Base-by-base conservation (phyloP, 1,140 invertebrate species). In the Pogonomyrmex californicus region DNA sequence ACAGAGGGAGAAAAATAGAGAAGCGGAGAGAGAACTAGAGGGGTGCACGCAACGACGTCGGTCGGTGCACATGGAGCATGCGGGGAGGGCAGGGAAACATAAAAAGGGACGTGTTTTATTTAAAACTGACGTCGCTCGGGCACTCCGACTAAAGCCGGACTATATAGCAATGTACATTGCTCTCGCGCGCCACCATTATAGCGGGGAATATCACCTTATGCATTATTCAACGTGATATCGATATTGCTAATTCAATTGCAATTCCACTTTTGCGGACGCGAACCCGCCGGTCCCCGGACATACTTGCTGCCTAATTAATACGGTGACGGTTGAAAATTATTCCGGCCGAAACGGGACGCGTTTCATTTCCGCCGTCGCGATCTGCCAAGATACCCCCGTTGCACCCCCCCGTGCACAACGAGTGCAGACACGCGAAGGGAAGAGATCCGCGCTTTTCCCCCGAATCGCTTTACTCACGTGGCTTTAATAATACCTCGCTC, bases 151-250 rank as follows among this genome's bases (percentile, higher is more conserved):
- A 65, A 85, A 77, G 58, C 60, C 44, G 14, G 23, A 23, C 23
- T 70, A 68, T 81, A 63, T 88, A 89, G 66, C 62, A 56, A 33
- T 70, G 66, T 62, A 85, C 65, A 71, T 23, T 47, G 14, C 12
- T 54, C 68, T 38, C 36, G 66, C 66, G 30, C 70, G 85, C 82
- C 51, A 23, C 36, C 70, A 77, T 83, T 89, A 83, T 87, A 78
- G 77, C 62, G 49, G 71, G 85, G 77, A 87, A 89, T 87, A 87
- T 90, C 73, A 63, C 58, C 75, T 85, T 79, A 86, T 90, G 88
- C 85, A 90, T 90, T 90, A 90, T 90, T 90, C 89, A 90, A 89
- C 89, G 60, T 49, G 44, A 81, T 90, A 90, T 87, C 79, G 89
- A 81, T 78, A 86, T 90, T 87, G 76, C 85, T 90, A 87, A 89